Evolutionary conservation across 1,140 invertebrate genomes (phyloP), one percentile per base, ranked within the genome.

Genomic region (Pemphigus obesinymphae): DNA sequence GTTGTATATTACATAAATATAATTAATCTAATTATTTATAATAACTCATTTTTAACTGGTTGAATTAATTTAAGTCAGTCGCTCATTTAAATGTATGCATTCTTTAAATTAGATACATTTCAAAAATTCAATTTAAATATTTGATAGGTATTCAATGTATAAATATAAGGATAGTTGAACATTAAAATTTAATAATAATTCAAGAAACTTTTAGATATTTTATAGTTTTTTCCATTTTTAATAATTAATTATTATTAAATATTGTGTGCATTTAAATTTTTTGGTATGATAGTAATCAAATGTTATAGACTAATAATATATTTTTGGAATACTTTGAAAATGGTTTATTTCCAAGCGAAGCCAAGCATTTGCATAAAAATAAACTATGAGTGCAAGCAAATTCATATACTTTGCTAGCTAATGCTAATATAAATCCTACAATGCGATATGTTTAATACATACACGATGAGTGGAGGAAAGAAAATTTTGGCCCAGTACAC

Each of bases 351-450:
- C 34, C 68, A 48, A 72, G 40, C 40, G 40, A 72, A 43, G 68
- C 68, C 23, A 72, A 26, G 13, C 68, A 45, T 72, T 72, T 72
- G 11, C 68, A 72, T 72, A 40, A 72, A 72, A 72, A 43, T 15
- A 72, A 72, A 15, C 40, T 72, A 48, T 15, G 45, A 26, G 3
- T 72, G 3, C 68, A 72, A 43, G 34, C 45, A 72, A 45, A 72
- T 26, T 26, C 68, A 72, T 72, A 40, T 43, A 23, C 34, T 43
- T 72, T 72, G 68, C 40, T 72, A 48, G 68, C 68, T 72, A 72
- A 72, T 72, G 20, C 68, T 48, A 26, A 37, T 43, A 72, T 72
- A 48, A 72, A 72, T 45, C 68, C 68, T 20, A 72, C 40, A 72
- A 45, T 43, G 40, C 34, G 40, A 15, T 40, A 72, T 23, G 40